These are phyloP conservation scores for Odocoileus hemionus DNA, from an alignment of 2,113 vertebrate species.

Conservation along the genomic window DNA sequence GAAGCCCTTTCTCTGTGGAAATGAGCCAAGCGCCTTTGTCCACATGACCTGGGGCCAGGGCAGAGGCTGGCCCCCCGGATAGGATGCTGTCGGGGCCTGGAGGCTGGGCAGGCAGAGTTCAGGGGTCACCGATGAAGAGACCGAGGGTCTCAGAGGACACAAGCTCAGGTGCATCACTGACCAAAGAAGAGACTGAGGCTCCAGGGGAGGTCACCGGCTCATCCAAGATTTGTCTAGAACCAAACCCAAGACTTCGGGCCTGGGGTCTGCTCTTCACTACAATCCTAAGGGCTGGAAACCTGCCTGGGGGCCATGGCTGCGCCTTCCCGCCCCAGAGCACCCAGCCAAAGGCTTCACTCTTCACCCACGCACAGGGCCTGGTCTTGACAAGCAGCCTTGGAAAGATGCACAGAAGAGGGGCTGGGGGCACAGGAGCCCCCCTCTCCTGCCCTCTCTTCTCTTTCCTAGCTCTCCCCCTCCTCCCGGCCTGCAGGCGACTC, in stretches of 20 bases:
- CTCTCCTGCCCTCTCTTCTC: accelerated
- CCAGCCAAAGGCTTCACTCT: accelerated
- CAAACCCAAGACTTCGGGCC: accelerated
- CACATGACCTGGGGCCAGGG: accelerated
- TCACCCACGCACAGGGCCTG: accelerated
- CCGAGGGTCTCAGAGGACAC: background rate
- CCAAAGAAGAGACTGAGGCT: background rate
- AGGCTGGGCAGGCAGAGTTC: background rate
- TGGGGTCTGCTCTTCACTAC: background rate
- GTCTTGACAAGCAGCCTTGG: background rate
- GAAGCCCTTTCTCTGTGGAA: too few relatives aligned
- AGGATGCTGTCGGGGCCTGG: accelerated
- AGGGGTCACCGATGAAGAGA: accelerated
- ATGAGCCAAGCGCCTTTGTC: background rate
- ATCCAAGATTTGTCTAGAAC: accelerated
- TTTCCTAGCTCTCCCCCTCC: accelerated
- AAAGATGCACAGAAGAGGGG: accelerated
- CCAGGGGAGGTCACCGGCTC: background rate
- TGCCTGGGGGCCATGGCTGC: background rate
- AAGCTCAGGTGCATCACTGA: accelerated
- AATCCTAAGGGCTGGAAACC: accelerated
- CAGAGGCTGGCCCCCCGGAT: accelerated
- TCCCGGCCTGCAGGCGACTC: accelerated
- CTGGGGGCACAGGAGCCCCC: background rate
- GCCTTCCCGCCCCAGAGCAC: background rate